Evolutionary conservation across 2,888 invertebrate species (phyloP).

Genomic region (Theodoxus fluviatilis): DNA sequence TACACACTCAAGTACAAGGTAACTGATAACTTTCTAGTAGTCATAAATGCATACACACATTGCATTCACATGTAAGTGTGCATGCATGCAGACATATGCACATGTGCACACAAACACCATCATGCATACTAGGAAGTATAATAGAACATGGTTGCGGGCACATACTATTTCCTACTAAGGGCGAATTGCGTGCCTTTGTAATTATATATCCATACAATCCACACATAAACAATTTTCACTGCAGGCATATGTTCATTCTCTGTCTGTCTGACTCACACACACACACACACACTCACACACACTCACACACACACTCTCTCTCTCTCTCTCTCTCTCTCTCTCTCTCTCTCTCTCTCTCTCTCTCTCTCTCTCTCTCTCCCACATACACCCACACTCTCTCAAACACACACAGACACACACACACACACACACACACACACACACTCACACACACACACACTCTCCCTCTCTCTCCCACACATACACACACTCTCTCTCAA

Average conservation of each 20-base stretch:
- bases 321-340: background rate
- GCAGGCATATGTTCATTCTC: background rate
- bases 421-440: background rate
- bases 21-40: too few relatives aligned
- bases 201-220: too few relatives aligned
- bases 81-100: too few relatives aligned
- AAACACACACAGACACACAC: background rate
- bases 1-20: too few relatives aligned
- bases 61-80: too few relatives aligned
- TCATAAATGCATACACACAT: too few relatives aligned
- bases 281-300: constrained; percentile 20
- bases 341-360: background rate
- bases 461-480: background rate
- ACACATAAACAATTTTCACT: background rate
- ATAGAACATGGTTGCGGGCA: too few relatives aligned
- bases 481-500: background rate
- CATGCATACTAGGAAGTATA: too few relatives aligned
- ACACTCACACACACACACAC: background rate
- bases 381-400: constrained; percentile 6
- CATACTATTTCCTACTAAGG: too few relatives aligned
- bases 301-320: constrained; percentile 19
- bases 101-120: too few relatives aligned
- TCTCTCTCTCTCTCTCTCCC: background rate
- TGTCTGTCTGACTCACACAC: constrained; percentile 17
- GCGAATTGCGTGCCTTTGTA: too few relatives aligned